phyloP scores from a whole-genome alignment of 2,113 vertebrate species.

The Barnardius zonarius region DNA sequence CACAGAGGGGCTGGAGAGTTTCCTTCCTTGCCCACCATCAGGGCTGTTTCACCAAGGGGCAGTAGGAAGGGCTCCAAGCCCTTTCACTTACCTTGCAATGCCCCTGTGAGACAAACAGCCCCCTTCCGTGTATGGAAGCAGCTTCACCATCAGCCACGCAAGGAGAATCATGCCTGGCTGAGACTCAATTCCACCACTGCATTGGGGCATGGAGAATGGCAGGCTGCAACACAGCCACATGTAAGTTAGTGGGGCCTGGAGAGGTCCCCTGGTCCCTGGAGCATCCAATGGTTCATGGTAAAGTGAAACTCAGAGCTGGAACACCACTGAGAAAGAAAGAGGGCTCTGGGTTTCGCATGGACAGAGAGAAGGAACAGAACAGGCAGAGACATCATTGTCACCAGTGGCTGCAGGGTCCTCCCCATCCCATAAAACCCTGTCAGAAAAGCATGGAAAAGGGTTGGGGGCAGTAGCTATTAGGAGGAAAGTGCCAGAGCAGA shows the following conservation, averaged over 20 bases:
- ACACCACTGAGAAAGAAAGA: background rate
- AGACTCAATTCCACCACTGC: background rate
- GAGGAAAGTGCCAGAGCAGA: background rate
- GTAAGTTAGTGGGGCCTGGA: background rate
- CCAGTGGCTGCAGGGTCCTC: background rate
- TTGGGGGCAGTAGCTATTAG: background rate
- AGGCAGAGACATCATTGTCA: background rate
- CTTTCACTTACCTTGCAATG: background rate
- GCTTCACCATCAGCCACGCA: fast-evolving
- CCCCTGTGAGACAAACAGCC: background rate
- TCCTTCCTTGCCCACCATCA: background rate
- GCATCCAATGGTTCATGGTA: background rate
- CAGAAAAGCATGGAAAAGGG: background rate
- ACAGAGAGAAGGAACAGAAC: background rate
- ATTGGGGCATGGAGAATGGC: background rate
- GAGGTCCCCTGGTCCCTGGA: background rate
- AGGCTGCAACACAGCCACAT: background rate
- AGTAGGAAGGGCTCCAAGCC: background rate
- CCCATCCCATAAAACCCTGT: background rate
- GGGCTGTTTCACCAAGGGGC: background rate
- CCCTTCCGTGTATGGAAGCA: fast-evolving
- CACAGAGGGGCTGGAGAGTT: background rate
- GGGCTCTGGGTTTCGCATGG: background rate
- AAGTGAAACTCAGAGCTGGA: background rate
- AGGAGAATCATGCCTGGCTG: background rate